A percentile compares a stretch with the other conserved stretches of the same genome.
phyloP scores from a whole-genome alignment of 2,888 invertebrate genomes.

The Coecobrya sp. region DNA sequence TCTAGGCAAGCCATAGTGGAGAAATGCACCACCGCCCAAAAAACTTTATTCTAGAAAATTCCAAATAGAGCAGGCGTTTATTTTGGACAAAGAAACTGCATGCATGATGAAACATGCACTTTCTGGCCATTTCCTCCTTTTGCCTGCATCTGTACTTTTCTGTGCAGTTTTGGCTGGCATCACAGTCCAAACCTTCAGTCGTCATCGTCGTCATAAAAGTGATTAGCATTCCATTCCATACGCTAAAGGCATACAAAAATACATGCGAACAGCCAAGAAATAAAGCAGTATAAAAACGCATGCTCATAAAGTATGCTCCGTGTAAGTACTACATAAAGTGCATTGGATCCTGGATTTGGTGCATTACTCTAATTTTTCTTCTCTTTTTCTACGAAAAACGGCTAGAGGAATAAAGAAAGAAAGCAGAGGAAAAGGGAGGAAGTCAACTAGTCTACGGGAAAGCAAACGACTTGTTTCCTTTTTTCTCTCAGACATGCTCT shows the following conservation, averaged over 20 bases:
- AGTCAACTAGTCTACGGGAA: constrained; percentile 63
- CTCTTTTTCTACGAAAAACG: neutral
- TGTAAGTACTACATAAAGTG: constrained; percentile 34
- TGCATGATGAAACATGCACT: constrained; percentile 50
- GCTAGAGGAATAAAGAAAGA: neutral
- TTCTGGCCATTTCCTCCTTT: constrained; percentile 41
- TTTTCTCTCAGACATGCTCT: neutral
- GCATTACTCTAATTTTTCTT: constrained; percentile 52
- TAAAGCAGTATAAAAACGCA: constrained; percentile 14
- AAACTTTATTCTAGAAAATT: neutral
- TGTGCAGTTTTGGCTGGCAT: constrained; percentile 16
- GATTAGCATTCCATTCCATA: constrained; percentile 76
- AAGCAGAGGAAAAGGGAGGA: constrained; percentile 55
- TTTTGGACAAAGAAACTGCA: constrained; percentile 26
- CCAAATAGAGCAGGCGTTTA: neutral
- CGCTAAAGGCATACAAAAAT: constrained; percentile 7
- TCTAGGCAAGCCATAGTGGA: neutral
- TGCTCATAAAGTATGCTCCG: neutral
- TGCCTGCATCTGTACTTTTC: neutral
- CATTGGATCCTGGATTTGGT: constrained; percentile 45
- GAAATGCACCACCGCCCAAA: constrained; percentile 52
- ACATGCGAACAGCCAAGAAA: neutral
- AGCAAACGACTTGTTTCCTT: constrained; percentile 77
- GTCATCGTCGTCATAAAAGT: constrained; percentile 58
- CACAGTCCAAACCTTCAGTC: neutral